Conservation (phyloP, 2,113 vertebrate genomes). For the Sminthopsis crassicaudata region DNA sequence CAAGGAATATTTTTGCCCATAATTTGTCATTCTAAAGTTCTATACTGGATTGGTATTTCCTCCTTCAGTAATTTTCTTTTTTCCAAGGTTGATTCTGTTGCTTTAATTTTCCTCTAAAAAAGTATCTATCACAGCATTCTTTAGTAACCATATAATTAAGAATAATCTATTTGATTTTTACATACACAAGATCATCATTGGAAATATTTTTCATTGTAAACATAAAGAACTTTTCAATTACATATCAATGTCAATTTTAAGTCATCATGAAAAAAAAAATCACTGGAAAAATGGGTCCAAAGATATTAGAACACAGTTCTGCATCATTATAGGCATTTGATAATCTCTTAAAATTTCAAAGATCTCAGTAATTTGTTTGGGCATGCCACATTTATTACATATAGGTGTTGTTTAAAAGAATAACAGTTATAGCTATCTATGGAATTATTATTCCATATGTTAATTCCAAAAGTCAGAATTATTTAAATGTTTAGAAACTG, state of each 20-base stretch:
- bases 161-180: constrained; percentile 3
- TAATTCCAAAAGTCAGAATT: neutral
- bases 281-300: neutral
- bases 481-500: neutral
- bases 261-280: constrained; percentile 50
- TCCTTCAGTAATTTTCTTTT: neutral
- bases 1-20: neutral
- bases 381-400: neutral
- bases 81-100: constrained; percentile 52
- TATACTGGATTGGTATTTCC: constrained; percentile 22
- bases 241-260: neutral
- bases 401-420: neutral
- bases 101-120: constrained; percentile 40
- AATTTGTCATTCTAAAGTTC: constrained; percentile 4
- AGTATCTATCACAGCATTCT: neutral
- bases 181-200: neutral
- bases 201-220: neutral
- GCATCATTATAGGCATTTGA: neutral
- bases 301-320: constrained; percentile 12
- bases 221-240: neutral
- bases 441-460: neutral
- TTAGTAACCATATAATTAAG: constrained; percentile 5
- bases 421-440: neutral
- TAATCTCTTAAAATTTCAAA: constrained; percentile 6
- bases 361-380: neutral